A percentile compares a stretch with the other conserved stretches of the same genome.
Conservation (phyloP, 2,797 vertebrate species). For the Syncerus caffer region DNA sequence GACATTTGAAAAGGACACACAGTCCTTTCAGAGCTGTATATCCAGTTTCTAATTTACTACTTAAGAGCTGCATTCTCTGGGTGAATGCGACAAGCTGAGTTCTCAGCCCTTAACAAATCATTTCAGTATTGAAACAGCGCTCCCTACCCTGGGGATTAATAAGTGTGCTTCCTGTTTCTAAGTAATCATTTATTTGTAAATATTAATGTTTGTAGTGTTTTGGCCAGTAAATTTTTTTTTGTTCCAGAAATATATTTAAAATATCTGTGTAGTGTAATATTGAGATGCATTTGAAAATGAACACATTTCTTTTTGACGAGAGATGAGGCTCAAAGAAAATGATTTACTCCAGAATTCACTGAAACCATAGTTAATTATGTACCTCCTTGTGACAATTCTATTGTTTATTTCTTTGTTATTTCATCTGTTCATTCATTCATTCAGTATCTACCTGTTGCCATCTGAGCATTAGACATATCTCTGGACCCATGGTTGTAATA, state of each 20-base stretch:
- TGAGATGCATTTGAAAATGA: constrained; percentile 31
- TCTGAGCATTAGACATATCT: neutral
- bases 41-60: constrained; percentile 18
- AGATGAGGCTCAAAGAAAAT: neutral
- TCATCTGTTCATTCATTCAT: neutral
- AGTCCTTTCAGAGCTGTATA: neutral
- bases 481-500: neutral
- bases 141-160: constrained; percentile 22
- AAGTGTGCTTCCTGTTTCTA: neutral
- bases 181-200: constrained; percentile 33
- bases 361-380: neutral
- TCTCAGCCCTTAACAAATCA: constrained; percentile 32
- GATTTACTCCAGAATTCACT: constrained; percentile 23
- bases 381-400: neutral
- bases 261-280: neutral
- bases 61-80: neutral
- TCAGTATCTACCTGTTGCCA: neutral
- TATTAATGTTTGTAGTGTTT: constrained; percentile 28
- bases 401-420: neutral
- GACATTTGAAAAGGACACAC: neutral
- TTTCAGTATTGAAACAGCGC: constrained; percentile 45
- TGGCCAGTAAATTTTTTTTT: neutral
- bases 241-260: constrained; percentile 34
- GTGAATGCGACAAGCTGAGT: constrained; percentile 20
- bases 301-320: neutral